These are phyloP conservation scores for Drosophila pegasa DNA, from an alignment of 2,888 invertebrate genomes.

Conservation along the genomic window DNA sequence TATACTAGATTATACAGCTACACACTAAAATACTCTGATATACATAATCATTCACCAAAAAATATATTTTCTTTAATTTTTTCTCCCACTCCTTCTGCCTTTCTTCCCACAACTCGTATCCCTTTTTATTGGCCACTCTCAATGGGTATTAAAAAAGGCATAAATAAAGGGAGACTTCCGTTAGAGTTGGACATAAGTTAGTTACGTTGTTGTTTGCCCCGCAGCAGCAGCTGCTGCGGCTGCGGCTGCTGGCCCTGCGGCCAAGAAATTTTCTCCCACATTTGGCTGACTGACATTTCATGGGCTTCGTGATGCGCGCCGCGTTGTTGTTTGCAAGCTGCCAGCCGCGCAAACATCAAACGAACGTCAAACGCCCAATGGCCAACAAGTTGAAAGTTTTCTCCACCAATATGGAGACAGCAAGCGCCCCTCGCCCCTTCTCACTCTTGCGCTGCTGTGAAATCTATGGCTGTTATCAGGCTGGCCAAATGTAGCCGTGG, in stretches of 20 bases:
- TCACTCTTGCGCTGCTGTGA: slow-evolving; percentile 3
- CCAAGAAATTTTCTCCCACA: slow-evolving; percentile 59
- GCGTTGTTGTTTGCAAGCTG: slow-evolving; percentile 25
- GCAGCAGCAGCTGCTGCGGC: slow-evolving; percentile 42
- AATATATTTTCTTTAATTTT: neutral
- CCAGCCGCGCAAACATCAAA: slow-evolving; percentile 66
- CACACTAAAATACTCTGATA: no score
- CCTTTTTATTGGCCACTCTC: neutral
- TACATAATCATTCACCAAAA: no score
- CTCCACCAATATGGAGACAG: slow-evolving; percentile 72
- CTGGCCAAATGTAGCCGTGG: slow-evolving; percentile 68
- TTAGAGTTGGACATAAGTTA: slow-evolving; percentile 34
- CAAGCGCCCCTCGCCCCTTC: slow-evolving; percentile 26
- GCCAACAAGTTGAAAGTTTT: slow-evolving; percentile 67
- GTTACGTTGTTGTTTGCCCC: slow-evolving; percentile 13
- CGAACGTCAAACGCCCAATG: slow-evolving; percentile 75
- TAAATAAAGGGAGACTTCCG: slow-evolving; percentile 42
- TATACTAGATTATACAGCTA: neutral
- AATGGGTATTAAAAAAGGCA: slow-evolving; percentile 20
- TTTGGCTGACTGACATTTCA: slow-evolving; percentile 74
- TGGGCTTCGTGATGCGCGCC: slow-evolving; percentile 74
- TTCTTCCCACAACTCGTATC: neutral
- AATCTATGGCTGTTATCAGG: slow-evolving; percentile 70
- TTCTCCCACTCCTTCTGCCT: no score
- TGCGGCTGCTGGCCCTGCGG: slow-evolving; percentile 48